Percentiles rank a stretch among this genome's conserved stretches.
phyloP scores from a whole-genome alignment of 2,888 invertebrate species.

The Lissonota sp. region DNA sequence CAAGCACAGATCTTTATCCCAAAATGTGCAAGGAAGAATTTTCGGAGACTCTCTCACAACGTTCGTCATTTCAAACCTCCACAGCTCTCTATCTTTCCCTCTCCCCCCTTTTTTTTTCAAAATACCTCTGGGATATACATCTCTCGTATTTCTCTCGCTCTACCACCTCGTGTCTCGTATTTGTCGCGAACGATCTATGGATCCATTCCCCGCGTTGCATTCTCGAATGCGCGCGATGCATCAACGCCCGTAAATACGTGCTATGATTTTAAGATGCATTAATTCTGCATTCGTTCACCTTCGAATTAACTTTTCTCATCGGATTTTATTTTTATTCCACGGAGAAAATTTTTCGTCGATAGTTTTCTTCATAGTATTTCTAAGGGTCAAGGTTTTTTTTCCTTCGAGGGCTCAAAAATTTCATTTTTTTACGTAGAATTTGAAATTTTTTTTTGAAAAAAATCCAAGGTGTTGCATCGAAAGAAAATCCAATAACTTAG shows the following conservation, averaged over 20 bases:
- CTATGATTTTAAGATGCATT: slow-evolving; percentile 45
- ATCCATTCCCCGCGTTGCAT: slow-evolving; percentile 49
- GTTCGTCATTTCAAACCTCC: slow-evolving; percentile 36
- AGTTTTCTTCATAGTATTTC: too few species aligned
- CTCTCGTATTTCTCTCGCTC: too few species aligned
- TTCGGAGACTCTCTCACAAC: slow-evolving; percentile 36
- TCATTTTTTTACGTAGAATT: not conserved
- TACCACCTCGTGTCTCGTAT: slow-evolving; percentile 14
- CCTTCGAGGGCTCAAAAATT: too few species aligned
- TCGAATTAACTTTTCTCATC: not conserved
- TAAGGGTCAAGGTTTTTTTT: too few species aligned
- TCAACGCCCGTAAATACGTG: slow-evolving; percentile 55
- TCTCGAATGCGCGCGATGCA: slow-evolving; percentile 44
- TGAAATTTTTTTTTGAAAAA: not conserved
- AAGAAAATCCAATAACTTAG: too few species aligned
- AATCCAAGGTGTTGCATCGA: not conserved
- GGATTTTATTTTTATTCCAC: too few species aligned
- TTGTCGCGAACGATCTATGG: slow-evolving; percentile 24
- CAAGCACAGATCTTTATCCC: slow-evolving; percentile 70
- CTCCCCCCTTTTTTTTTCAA: not conserved
- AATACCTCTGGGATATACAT: slow-evolving; percentile 1
- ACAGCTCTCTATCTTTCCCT: slow-evolving; percentile 12
- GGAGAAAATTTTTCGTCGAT: not conserved
- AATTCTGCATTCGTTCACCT: not conserved
- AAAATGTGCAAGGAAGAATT: slow-evolving; percentile 46